Percentiles rank a stretch among this genome's conserved stretches.
phyloP scores from a whole-genome alignment of 2,888 invertebrate species.

The Liposcelis brunnea region DNA sequence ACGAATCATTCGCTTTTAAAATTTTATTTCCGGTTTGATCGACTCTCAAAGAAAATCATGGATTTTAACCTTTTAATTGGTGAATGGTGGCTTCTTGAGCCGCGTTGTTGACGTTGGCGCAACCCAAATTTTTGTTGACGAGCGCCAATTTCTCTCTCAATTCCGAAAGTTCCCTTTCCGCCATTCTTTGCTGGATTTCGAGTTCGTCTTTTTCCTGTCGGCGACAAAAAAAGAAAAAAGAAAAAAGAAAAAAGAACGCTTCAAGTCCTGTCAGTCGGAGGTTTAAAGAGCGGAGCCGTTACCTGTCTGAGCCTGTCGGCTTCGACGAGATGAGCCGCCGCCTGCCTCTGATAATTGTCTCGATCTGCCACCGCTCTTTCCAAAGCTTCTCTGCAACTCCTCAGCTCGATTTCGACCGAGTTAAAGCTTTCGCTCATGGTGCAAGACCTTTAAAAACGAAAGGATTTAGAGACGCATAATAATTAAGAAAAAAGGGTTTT shows the following conservation, averaged over 20 bases:
- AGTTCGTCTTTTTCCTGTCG: constrained; percentile 50
- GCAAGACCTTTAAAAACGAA: constrained; percentile 40
- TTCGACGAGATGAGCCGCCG: constrained; percentile 51
- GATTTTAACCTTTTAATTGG: constrained; percentile 40
- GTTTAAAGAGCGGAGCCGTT: too few species aligned
- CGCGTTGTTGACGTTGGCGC: constrained; percentile 47
- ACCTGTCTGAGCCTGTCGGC: constrained; percentile 50
- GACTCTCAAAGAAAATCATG: not conserved
- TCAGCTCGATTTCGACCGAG: constrained; percentile 43
- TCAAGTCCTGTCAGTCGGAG: too few species aligned
- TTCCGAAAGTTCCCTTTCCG: constrained; percentile 55
- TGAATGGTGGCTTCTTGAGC: constrained; percentile 49
- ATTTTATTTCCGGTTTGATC: too few species aligned
- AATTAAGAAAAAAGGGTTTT: not conserved
- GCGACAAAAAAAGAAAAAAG: too few species aligned
- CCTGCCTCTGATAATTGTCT: constrained; percentile 56
- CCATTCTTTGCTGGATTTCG: constrained; percentile 50
- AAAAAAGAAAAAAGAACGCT: too few species aligned
- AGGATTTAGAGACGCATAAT: constrained; percentile 31
- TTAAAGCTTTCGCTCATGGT: constrained; percentile 41
- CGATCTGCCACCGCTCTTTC: constrained; percentile 49
- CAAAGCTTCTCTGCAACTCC: constrained; percentile 45
- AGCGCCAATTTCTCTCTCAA: constrained; percentile 44
- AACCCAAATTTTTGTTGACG: constrained; percentile 44
- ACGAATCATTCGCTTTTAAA: constrained; percentile 7